Evolutionary conservation across 2,113 vertebrate species (phyloP), one percentile per base, ranked within the genome.

Genomic region (Carassius auratus): DNA sequence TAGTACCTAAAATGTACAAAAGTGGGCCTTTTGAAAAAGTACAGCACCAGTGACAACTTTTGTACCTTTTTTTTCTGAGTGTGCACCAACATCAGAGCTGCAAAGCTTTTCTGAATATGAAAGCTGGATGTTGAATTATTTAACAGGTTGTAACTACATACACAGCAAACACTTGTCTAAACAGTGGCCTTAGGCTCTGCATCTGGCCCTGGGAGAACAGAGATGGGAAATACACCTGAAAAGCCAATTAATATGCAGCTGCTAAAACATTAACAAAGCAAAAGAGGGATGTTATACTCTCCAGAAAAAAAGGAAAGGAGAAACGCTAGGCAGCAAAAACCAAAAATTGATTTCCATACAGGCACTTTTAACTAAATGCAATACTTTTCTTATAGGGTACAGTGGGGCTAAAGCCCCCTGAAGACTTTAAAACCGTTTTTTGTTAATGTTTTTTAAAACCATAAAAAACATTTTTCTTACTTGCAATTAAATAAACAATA

Each of bases 91-190:
- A 74, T 75, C 10, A 50, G 19, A 69, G 5, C n/a, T 30, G 33
- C 33, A 42, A 79, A 30, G 30, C 64, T 66, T 78, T 21, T 79
- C 76, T 79, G 76, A 79, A 71, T 17, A 23, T 36, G 19, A 48
- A 64, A 36, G 78, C 50, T 42, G 30, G 21, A 59, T 79, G 62
- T 85, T 85, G 62, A 85, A 71, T 79, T 79, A 85, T 85, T 85
- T 69, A 85, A 50, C 38, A 71, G 62, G 52, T 55, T 85, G 74
- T 77, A 85, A 85, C 30, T 66, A 42, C 76, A 79, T 64, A 79
- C 84, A 79, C 2, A 26, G 48, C 55, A 71, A 76, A 85, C 77
- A 59, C 64, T 79, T 71, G 55, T 62, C 71, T 73, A 84, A 76
- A 84, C 45, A 84, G 69, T 62, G 8, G 84, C 75, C 76, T 55